Conservation (phyloP, 1,140 invertebrate genomes). For the Brachionus angularis region DNA sequence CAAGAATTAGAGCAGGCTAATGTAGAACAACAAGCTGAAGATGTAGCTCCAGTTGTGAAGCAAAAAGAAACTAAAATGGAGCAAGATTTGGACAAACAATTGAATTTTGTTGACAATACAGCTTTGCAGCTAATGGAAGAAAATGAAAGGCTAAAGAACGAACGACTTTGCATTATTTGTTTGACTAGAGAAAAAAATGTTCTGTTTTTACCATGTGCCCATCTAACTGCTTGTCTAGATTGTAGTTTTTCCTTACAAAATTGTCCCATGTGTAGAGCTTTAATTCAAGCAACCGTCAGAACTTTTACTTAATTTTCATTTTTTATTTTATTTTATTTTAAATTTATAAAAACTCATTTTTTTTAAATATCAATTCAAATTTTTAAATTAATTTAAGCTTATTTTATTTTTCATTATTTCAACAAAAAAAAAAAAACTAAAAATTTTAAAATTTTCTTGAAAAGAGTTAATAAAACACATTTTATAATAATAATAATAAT, state of each 20-base stretch:
- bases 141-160: slow-evolving; percentile 24
- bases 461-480: neutral
- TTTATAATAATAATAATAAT: slow-evolving; percentile 3
- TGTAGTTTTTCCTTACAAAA: slow-evolving; percentile 17
- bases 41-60: no score
- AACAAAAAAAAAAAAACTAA: no score
- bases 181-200: slow-evolving; percentile 15
- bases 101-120: neutral
- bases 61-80: neutral
- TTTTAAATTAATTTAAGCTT: slow-evolving; percentile 6
- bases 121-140: neutral
- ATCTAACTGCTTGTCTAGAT: slow-evolving; percentile 31
- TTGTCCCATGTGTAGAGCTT: slow-evolving; percentile 36
- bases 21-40: neutral
- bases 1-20: neutral
- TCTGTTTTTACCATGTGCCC: slow-evolving; percentile 29
- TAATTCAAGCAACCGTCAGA: slow-evolving; percentile 13
- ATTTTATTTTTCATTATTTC: no score
- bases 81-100: no score
- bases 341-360: neutral
- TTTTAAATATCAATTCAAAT: neutral
- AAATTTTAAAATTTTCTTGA: neutral
- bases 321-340: slow-evolving; percentile 14
- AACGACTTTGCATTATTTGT: slow-evolving; percentile 27
- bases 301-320: slow-evolving; percentile 30